Evolutionary conservation across 2,797 vertebrate species (phyloP).

Genomic region (Pogonophryne albipinna): DNA sequence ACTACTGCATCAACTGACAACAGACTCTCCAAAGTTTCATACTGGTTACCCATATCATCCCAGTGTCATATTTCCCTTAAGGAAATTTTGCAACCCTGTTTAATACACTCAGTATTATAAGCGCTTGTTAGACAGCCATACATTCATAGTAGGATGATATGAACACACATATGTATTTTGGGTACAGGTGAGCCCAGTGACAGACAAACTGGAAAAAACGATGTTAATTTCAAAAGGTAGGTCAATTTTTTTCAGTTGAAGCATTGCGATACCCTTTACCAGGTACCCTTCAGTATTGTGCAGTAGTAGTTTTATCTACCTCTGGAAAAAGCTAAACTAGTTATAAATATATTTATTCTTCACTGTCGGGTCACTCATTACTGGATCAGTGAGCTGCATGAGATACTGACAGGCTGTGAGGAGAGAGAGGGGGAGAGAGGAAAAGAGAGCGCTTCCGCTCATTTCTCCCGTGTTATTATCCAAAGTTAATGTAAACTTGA

Average conservation of each 20-base stretch:
- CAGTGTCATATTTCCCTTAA: conserved; percentile 25
- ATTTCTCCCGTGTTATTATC: too few relatives aligned
- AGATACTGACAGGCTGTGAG: too few relatives aligned
- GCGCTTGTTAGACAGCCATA: conserved; percentile 3
- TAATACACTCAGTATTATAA: neutral
- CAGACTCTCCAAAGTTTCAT: conserved; percentile 21
- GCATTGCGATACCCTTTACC: neutral
- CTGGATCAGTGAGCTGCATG: too few relatives aligned
- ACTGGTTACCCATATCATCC: conserved; percentile 22
- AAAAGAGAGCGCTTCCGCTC: too few relatives aligned
- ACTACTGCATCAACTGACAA: conserved; percentile 39
- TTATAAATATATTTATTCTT: too few relatives aligned
- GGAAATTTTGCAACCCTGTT: conserved; percentile 10
- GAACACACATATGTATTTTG: neutral
- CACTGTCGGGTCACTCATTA: too few relatives aligned
- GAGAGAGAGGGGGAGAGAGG: too few relatives aligned
- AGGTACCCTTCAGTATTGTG: neutral
- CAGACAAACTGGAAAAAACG: neutral
- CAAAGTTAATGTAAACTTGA: too few relatives aligned
- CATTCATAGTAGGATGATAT: neutral
- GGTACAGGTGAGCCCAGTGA: neutral
- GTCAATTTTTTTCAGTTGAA: neutral
- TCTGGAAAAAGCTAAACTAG: too few relatives aligned
- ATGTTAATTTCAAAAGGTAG: conserved; percentile 16
- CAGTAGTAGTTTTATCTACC: neutral